Base-by-base conservation (phyloP, 2,113 vertebrate species). In the Vicugna pacos region DNA sequence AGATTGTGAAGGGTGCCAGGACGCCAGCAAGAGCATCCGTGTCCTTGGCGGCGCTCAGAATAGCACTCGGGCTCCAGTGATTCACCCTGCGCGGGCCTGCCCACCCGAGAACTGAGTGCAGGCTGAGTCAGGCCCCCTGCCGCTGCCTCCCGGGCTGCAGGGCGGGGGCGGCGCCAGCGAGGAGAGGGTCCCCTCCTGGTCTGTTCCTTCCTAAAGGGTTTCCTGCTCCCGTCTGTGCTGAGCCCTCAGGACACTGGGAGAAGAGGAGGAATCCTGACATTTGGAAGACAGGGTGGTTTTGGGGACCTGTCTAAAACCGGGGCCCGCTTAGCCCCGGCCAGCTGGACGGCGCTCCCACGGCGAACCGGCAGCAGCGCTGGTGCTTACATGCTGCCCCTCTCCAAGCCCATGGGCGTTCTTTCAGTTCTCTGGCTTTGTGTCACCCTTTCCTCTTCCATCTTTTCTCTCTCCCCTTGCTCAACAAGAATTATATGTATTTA, bases 21-120 rank as follows among this genome's bases (percentile, higher is more conserved):
- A 38, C 62, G 91, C 91, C 94, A 65, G 19, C 62, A 8, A 52
- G 93, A 79, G 92, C 95, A 82, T 38, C 93, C 42, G 35, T 79
- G 95, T 62, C 92, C 96, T 96, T 92, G 96, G 92, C 90, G 70
- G 91, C 1, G 26, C 95, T 92, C 86, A 89, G 92, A 96, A 95
- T 89, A 97, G 96, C 79, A 58, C 10, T 28, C 64, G 0, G 50
- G 93, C 54, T 85, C 95, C 2, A 0, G 91, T 98, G 97, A 96
- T 3, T 96, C 97, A 98, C 67, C 14, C 2, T 24, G 54, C 3
- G 14, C 79, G 4, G 83, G 86, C 67, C 65, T 54, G 85, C 97
- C 89, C 89, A 73, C 94, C 90, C 42, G 42, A 22, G 93, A 67
- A 56, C 86, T 1, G 0, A 69, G 93, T 22, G 58, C 70, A 0